Evolutionary conservation across 2,797 vertebrate genomes (phyloP).

Genomic region (Poecilia wingei): DNA sequence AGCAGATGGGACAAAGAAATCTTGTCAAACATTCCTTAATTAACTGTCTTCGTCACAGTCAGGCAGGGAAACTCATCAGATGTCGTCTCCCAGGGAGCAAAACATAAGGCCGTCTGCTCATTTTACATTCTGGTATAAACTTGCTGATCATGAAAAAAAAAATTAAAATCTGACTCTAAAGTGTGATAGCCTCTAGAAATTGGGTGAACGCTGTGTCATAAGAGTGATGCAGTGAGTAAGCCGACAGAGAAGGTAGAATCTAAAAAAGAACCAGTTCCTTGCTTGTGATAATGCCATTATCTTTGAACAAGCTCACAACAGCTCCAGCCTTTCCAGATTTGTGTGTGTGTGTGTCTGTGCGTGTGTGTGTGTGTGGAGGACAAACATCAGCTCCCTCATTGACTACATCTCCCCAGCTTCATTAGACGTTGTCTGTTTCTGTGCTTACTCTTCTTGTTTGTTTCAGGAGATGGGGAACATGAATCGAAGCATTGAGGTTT

Average conservation of each 20-base stretch:
- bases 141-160: not conserved
- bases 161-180: not conserved
- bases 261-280: conserved; percentile 11
- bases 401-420: conserved; percentile 46
- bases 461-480: conserved; percentile 54
- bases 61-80: conserved; percentile 6
- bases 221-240: not conserved
- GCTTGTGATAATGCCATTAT: conserved; percentile 12
- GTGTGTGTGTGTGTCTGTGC: not conserved
- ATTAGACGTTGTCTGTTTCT: conserved; percentile 30
- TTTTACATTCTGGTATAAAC: conserved; percentile 23
- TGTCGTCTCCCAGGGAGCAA: not conserved
- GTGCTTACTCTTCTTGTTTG: conserved; percentile 44
- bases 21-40: not conserved
- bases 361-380: conserved; percentile 14
- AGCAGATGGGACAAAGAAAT: conserved; percentile 8
- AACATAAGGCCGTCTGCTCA: conserved; percentile 34
- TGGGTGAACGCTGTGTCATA: conserved; percentile 25
- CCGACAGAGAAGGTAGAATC: not conserved
- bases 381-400: conserved; percentile 1
- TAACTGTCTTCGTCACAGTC: not conserved
- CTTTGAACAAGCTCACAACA: conserved; percentile 22
- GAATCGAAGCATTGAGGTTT: conserved; percentile 61
- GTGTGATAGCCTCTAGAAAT: not conserved
- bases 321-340: conserved; percentile 17